A percentile compares a stretch with the other conserved stretches of the same genome.
These are phyloP conservation scores for Progne subis DNA, from an alignment of 2,113 vertebrate genomes.

Conservation along the genomic window DNA sequence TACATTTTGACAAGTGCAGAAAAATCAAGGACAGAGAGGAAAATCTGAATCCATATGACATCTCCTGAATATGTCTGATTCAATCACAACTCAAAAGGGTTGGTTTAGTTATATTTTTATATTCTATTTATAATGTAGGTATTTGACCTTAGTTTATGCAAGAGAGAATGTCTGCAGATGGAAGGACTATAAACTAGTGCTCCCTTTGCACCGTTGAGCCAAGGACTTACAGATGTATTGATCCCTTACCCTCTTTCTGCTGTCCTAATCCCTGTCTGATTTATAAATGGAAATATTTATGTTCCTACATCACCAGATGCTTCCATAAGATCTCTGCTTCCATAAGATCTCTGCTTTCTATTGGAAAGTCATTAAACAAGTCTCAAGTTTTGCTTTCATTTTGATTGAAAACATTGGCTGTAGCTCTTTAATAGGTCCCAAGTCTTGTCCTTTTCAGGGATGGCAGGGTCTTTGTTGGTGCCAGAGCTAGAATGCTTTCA, in stretches of 20 bases:
- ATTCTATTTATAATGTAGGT: background rate
- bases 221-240: background rate
- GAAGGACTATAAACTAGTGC: background rate
- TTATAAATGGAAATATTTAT: background rate
- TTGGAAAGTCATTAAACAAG: background rate
- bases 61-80: background rate
- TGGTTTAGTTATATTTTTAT: background rate
- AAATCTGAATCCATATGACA: background rate
- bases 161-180: background rate
- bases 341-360: background rate
- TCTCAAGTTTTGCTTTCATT: background rate
- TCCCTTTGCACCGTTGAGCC: background rate
- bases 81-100: background rate
- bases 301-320: background rate
- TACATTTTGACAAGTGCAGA: background rate
- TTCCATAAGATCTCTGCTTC: background rate
- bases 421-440: background rate
- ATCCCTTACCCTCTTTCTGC: background rate
- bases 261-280: background rate
- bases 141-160: background rate
- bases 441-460: background rate
- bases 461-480: background rate
- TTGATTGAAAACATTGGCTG: background rate
- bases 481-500: background rate
- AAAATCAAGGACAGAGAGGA: background rate